Base-by-base conservation (phyloP, 2,888 invertebrate genomes). In the Eupsilia transversa region DNA sequence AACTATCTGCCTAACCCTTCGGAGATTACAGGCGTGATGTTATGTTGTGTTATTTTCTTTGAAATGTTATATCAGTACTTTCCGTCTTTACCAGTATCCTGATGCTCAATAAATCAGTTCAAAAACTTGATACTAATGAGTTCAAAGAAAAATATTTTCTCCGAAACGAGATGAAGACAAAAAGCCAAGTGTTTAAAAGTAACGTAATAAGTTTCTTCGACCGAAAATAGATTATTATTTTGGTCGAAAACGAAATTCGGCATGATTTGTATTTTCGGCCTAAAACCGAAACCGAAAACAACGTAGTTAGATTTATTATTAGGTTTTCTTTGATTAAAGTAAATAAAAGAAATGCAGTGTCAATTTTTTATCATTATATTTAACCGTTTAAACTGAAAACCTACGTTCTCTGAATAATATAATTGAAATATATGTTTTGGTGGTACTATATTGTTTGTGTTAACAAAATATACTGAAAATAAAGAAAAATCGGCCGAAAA, bases 61-160 rank as follows among this genome's bases (percentile, higher is more conserved):
- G 6, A 7, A 20, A 46, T 46, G 46, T 46, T 46, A 6, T 46
- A 20, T 20, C 7, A 46, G 46, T 20, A 20, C 20, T 46, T 46
- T 14, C 14, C 43, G 46, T 46, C 2, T 43, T 20, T 20, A 46
- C 23, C 49, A 9, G 49, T 49, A 49, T 49, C 7, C 46, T 23
- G 9, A 9, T 23, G 10, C 23, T 49, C 49, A 23, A 49, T 49
- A 49, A 38, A 27, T 20, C 23, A 54, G 27, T 27, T 20, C 27
- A 27, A 38, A 66, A 64, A 23, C 23, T 1, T 41, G 60, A 30
- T 23, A n/a, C 63, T 68, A 68, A 68, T 64, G 33, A 64, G 64
- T 17, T n/a, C 33, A 64, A 3, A n/a, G 33, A 68, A 30, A 64
- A 43, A 64, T 4, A 12, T 12, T n/a, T 43, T 30, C n/a, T n/a